Conservation (phyloP, 1,140 invertebrate species). For the Euura saliciscinereae region DNA sequence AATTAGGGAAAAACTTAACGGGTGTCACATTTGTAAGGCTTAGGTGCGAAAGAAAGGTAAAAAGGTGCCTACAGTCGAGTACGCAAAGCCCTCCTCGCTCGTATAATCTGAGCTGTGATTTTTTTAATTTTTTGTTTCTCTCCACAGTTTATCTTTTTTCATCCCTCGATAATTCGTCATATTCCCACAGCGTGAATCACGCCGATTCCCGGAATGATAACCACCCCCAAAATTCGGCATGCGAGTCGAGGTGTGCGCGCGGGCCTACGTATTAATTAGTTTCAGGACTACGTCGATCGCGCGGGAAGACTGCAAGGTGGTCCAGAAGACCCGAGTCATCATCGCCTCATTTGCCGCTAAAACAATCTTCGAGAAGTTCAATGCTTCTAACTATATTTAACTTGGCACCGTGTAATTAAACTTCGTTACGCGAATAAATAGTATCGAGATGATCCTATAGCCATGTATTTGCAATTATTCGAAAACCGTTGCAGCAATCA, state of each 20-base stretch:
- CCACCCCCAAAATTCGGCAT: background rate
- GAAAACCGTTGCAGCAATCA: too few species aligned
- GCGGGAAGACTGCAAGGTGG: constrained; percentile 45
- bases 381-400: constrained; percentile 53
- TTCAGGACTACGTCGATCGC: background rate
- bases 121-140: too few species aligned
- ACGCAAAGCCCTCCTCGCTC: background rate
- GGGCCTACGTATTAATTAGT: constrained; percentile 7
- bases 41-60: constrained; percentile 17
- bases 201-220: too few species aligned
- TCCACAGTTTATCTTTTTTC: too few species aligned
- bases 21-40: constrained; percentile 40
- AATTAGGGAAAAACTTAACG: constrained; percentile 42
- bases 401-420: constrained; percentile 51
- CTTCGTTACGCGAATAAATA: constrained; percentile 23
- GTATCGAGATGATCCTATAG: too few species aligned
- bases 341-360: constrained; percentile 58
- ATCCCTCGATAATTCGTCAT: too few species aligned
- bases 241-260: background rate
- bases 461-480: too few species aligned
- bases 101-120: too few species aligned
- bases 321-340: constrained; percentile 53
- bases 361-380: constrained; percentile 53
- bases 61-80: background rate
- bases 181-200: too few species aligned